These are phyloP conservation scores for Dunckerocampus dactyliophorus DNA, from an alignment of 2,113 vertebrate species.

Conservation along the genomic window DNA sequence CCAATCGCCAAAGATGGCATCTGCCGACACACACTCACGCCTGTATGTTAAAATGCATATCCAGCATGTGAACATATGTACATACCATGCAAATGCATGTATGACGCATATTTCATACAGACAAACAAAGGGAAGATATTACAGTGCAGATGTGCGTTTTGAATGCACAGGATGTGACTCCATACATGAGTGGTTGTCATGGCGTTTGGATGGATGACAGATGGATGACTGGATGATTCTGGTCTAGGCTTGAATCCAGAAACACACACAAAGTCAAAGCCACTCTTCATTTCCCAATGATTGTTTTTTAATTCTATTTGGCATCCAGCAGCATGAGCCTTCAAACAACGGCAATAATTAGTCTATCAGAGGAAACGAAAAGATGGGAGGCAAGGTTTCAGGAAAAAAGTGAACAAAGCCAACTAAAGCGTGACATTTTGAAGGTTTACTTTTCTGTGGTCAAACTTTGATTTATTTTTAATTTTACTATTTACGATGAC, in stretches of 20 bases:
- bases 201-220: slow-evolving; percentile 56
- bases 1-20: slow-evolving; percentile 16
- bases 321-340: slow-evolving; percentile 49
- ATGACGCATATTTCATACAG: slow-evolving; percentile 23
- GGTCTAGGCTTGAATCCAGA: slow-evolving; percentile 58
- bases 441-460: no score
- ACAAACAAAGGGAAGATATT: slow-evolving; percentile 25
- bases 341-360: slow-evolving; percentile 60
- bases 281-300: slow-evolving; percentile 70
- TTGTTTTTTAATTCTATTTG: slow-evolving; percentile 68
- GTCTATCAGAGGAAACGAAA: slow-evolving; percentile 48
- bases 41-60: slow-evolving; percentile 39
- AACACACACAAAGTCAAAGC: slow-evolving; percentile 25
- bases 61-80: slow-evolving; percentile 26
- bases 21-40: slow-evolving; percentile 34
- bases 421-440: slow-evolving; percentile 3
- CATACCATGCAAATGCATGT: slow-evolving; percentile 31
- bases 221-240: slow-evolving; percentile 27
- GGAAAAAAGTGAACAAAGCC: slow-evolving; percentile 13
- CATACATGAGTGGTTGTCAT: slow-evolving; percentile 64
- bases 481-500: no score
- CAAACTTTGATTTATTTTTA: no score
- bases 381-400: neutral
- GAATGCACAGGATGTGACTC: slow-evolving; percentile 60
- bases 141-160: slow-evolving; percentile 61